Base-by-base conservation (phyloP, 2,888 invertebrate species). In the Euproctis similis region DNA sequence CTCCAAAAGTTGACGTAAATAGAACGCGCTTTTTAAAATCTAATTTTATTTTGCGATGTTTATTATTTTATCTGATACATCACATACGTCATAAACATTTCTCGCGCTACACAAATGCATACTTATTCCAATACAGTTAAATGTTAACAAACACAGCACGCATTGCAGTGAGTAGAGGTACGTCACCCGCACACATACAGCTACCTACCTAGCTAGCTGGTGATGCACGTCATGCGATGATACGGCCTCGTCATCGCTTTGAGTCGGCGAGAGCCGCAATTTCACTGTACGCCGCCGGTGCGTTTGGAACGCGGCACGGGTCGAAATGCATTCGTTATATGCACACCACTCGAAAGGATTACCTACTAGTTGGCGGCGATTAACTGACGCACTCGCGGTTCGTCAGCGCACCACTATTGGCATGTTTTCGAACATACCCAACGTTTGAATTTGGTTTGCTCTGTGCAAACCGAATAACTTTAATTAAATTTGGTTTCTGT, bases 311-410 rank as follows among this genome's bases (percentile, higher is more conserved):
- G 53, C 53, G 59, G 55, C 53, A 55, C 55, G 58, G 61, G 48
- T 58, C 54, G 62, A 70, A 62, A 65, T 67, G 74, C 69, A 73
- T 65, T 71, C 64, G 72, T 74, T 78, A 71, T 76, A 73, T 74
- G 72, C 73, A 69, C 72, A 66, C 64, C 69, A 72, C 76, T 77
- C 69, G 68, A 72, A 68, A 71, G 78, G 80, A 78, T 80, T 78
- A 78, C 75, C 69, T 65, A 62, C 69, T 73, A 68, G 74, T 75
- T 72, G 70, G 69, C 65, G 62, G 63, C 77, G 77, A 77, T 77
- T 77, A 77, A 72, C 75, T 60, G 61, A 55, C 60, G 61, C 58
- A 59, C 59, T 59, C 67, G 73, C 61, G 74, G 76, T 67, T 68
- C 63, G 54, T 65, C 64, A 56, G 55, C 46, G 49, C 47, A 28